Evolutionary conservation across 2,797 vertebrate species (phyloP), one percentile per base, ranked within the genome.

Genomic region (Echiichthys vipera): DNA sequence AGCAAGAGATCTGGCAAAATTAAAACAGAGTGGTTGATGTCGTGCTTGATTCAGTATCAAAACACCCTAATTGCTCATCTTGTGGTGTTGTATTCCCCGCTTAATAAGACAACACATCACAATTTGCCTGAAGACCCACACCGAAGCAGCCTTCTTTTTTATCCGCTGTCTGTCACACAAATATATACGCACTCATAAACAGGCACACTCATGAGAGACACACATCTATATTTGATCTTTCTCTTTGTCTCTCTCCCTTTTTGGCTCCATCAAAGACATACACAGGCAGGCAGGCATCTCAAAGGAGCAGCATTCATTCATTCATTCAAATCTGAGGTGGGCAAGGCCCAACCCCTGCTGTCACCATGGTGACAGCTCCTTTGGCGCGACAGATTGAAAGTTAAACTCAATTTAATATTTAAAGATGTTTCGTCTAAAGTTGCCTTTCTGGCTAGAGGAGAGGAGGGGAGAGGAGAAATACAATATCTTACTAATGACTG

Each of bases 61-160:
- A 87, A 86, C 65, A 63, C 56, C 78, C 30, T 88, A 89, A 89
- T 88, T 83, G 81, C 83, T 74, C 20, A n/a, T 74, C 74, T 81
- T 83, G 63, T 78, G 68, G 49, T 63, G 70, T 76, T 75, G 40
- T 74, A 84, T 81, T 84, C 81, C 82, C 84, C 8, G 4, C 72
- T 83, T 84, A 84, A 90, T 84, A 83, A 83, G 67, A 80, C 77
- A 75, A 64, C 54, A 66, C 61, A n/a, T 75, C 55, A 47, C 63
- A 74, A 54, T 18, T 70, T 77, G 73, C 80, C 80, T 62, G 51
- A 74, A 88, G 77, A 83, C 43, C 80, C 54, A 53, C 7, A 71
- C 53, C 20, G 78, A 74, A 78, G 64, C 49, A 32, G 37, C n/a
- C 34, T 65, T 29, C 55, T 70, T 66, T 55, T 80, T 24, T 55